These are phyloP conservation scores for Plecotus auritus DNA, from an alignment of 2,113 vertebrate species.

Conservation along the genomic window DNA sequence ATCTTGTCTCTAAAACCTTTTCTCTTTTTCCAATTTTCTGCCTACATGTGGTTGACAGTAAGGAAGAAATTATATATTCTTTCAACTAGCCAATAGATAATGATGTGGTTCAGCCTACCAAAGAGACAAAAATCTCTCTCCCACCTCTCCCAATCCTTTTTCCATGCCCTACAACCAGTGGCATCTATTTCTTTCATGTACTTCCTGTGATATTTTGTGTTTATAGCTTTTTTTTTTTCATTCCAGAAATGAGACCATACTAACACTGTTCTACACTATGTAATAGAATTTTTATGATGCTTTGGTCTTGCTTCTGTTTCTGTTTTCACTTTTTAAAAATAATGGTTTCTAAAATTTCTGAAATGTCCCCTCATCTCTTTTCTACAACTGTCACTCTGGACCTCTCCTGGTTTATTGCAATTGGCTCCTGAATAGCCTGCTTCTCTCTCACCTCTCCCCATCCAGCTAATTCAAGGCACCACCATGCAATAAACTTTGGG, in stretches of 20 bases:
- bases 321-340: neutral
- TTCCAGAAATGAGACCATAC: neutral
- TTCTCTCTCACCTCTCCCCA: neutral
- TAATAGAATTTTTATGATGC: neutral
- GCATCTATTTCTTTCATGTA: neutral
- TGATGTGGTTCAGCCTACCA: neutral
- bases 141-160: neutral
- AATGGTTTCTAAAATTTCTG: neutral
- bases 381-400: neutral
- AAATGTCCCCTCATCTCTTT: neutral
- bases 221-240: neutral
- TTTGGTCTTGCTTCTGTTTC: neutral
- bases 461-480: neutral
- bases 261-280: neutral
- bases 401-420: neutral
- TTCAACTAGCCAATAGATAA: neutral
- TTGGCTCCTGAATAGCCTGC: neutral
- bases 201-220: neutral
- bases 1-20: neutral
- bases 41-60: neutral
- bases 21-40: neutral
- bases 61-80: neutral
- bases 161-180: neutral
- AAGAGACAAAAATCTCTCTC: neutral
- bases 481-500: neutral